A percentile compares a stretch with the other conserved stretches of the same genome.
Evolutionary conservation across 2,888 invertebrate genomes (phyloP).

Genomic region (Nephrotoma appendiculata): DNA sequence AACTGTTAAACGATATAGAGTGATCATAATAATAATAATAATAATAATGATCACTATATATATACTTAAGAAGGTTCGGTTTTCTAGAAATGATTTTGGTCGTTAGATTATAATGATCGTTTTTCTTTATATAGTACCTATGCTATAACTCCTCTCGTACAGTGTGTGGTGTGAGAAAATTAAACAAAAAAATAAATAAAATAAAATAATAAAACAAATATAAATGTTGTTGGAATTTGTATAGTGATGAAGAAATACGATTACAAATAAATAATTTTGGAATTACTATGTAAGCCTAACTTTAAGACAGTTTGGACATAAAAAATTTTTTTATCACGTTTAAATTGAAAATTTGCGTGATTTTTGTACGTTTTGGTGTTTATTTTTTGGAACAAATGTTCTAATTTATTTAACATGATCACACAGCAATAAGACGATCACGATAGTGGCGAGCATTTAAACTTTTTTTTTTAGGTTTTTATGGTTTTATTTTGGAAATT

Average conservation of each 20-base stretch:
- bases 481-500: not conserved
- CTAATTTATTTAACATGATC: not conserved
- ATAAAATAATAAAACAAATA: not conserved
- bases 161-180: not conserved
- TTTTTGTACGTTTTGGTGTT: not conserved
- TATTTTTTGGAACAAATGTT: not conserved
- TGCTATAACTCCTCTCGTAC: not conserved
- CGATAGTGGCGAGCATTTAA: not conserved
- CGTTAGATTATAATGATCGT: not conserved
- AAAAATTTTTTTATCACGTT: not conserved
- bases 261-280: not conserved
- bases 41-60: not conserved
- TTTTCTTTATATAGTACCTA: not conserved
- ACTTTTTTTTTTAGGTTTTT: not conserved
- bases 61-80: not conserved
- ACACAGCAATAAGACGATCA: not conserved
- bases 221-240: not conserved
- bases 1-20: slow-evolving; percentile 2
- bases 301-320: not conserved
- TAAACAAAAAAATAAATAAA: not conserved
- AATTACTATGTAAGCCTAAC: not conserved
- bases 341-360: slow-evolving; percentile 2
- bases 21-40: slow-evolving; percentile 1
- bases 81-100: not conserved
- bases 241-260: not conserved